Evolutionary conservation across 2,888 invertebrate genomes (phyloP).

Genomic region (Cheilosia vulpina): DNA sequence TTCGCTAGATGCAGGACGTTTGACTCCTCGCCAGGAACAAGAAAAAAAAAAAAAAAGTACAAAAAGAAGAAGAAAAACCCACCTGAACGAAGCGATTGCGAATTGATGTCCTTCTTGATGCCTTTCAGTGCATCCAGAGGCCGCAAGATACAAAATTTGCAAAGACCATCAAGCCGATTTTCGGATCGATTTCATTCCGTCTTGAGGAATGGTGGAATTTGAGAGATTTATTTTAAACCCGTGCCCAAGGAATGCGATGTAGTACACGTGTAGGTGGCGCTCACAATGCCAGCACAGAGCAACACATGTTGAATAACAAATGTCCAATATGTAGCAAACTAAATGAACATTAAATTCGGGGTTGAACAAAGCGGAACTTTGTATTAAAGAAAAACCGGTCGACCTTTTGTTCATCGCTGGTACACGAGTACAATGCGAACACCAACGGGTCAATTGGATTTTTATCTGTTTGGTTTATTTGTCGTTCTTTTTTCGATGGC

Average conservation of each 20-base stretch:
- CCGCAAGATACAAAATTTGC: constrained; percentile 24
- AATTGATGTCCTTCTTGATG: constrained; percentile 49
- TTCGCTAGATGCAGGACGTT: constrained; percentile 56
- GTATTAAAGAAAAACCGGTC: constrained; percentile 23
- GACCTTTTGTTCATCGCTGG: background rate
- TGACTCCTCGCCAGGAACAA: constrained; percentile 45
- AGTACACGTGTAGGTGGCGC: background rate
- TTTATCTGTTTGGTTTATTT: constrained; percentile 69
- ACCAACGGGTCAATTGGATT: constrained; percentile 71
- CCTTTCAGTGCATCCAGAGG: background rate
- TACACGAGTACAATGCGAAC: constrained; percentile 25
- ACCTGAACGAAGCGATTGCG: constrained; percentile 31
- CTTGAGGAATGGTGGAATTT: constrained; percentile 38
- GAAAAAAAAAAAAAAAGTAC: constrained; percentile 6
- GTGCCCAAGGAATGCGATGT: background rate
- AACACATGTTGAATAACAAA: constrained; percentile 71
- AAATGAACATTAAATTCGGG: constrained; percentile 63
- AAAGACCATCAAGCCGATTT: constrained; percentile 56
- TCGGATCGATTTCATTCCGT: constrained; percentile 59
- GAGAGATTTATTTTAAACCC: constrained; percentile 46
- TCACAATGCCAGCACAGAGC: constrained; percentile 16
- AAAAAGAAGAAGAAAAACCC: background rate
- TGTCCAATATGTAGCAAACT: constrained; percentile 49
- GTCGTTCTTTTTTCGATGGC: constrained; percentile 57
- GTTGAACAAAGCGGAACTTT: constrained; percentile 40